Conservation (phyloP, 1,140 invertebrate species). For the Brachionus asplanchnoidis region DNA sequence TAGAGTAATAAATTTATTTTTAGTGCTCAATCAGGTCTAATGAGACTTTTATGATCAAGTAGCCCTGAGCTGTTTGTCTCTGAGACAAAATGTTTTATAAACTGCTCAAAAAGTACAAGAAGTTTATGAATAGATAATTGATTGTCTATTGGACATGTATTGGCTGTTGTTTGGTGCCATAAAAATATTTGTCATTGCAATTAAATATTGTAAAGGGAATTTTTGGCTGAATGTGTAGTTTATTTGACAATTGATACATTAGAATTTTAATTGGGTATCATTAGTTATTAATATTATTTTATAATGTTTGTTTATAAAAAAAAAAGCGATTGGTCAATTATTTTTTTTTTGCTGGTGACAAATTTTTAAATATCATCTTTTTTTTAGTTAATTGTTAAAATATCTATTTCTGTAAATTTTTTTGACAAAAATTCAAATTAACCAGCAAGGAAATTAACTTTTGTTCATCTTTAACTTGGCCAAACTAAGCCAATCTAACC, state of each 20-base stretch:
- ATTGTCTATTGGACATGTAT: not conserved
- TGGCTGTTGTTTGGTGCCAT: not conserved
- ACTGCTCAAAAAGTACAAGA: not conserved
- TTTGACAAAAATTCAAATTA: not conserved
- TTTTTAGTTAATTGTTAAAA: not conserved
- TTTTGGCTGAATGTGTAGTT: not conserved
- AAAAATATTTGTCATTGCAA: not conserved
- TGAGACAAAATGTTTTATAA: not conserved
- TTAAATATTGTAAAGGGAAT: not conserved
- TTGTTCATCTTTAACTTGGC: no score
- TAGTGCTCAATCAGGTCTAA: not conserved
- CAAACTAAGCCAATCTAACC: no score
- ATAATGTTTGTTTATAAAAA: not conserved
- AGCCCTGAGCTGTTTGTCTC: not conserved
- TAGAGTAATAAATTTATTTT: not conserved
- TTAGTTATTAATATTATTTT: not conserved
- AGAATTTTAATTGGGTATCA: not conserved
- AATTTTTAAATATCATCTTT: not conserved
- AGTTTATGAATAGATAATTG: not conserved
- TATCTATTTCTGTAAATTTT: not conserved
- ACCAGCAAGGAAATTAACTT: no score
- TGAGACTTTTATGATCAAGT: not conserved
- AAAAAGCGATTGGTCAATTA: not conserved
- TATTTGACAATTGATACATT: not conserved
- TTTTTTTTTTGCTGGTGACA: not conserved